Evolutionary conservation across 2,888 invertebrate genomes (phyloP), one percentile per base, ranked within the genome.

Genomic region (Crepidodera aurea): DNA sequence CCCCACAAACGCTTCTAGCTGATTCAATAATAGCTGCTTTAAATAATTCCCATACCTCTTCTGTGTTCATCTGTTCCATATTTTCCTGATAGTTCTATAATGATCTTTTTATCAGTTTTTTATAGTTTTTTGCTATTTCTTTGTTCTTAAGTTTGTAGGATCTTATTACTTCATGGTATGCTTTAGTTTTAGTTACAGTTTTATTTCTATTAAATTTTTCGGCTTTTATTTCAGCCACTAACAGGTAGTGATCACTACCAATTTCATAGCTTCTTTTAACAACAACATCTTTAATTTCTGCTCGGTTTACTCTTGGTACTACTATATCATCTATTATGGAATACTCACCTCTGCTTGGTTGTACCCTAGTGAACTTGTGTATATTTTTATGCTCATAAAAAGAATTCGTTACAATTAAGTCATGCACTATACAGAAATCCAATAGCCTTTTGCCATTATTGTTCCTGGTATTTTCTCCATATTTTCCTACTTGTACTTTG

Each of bases 341-440:
- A 34, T 34, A 34, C 34, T 34, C 34, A 6, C 34, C 34, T 34
- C 34, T 34, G n/a, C 34, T 34, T 34, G 34, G 5, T 34, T 34
- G 34, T 34, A 34, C n/a, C 34, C 34, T 34, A 34, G 34, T 34
- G 5, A n/a, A 34, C n/a, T 34, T 34, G 34, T 34, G 34, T 34
- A 10, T 10, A 10, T 34, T n/a, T 34, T 34, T 34, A 10, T 34
- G 5, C 10, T 34, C 34, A n/a, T 34, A 34, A 7, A 34, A 34
- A 10, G 34, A 34, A n/a, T 34, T 34, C 10, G n/a, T 34, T 34
- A 34, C 34, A 6, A 34, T 34, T 34, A 34, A 34, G n/a, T 34
- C 34, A n/a, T 34, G n/a, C 2, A 34, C n/a, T n/a, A 34, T 34
- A 34, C 34, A 34, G 10, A 34, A 34, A 10, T 34, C 34, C 34